Evolutionary conservation across 2,888 invertebrate genomes (phyloP).

Genomic region (Notodonta dromedarius): DNA sequence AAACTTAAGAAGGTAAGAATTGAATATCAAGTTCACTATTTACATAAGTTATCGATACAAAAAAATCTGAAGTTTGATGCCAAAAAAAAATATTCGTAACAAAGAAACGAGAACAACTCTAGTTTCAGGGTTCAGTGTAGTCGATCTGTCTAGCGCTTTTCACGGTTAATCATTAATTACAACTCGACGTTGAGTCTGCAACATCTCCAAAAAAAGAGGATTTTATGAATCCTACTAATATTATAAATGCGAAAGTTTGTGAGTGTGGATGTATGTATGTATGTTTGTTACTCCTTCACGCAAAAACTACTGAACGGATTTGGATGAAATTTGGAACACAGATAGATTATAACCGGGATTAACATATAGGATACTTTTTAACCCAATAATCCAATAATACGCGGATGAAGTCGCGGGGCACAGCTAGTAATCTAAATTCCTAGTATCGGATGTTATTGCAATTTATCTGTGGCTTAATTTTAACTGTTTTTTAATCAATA

Average conservation of each 20-base stretch:
- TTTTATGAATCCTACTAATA: neutral
- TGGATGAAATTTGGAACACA: too few relatives aligned
- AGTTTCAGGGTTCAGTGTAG: neutral
- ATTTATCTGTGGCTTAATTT: neutral
- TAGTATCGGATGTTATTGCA: neutral
- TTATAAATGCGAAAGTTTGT: too few relatives aligned
- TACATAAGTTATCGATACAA: neutral
- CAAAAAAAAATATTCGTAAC: neutral
- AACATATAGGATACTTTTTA: too few relatives aligned
- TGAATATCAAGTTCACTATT: too few relatives aligned
- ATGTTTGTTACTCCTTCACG: too few relatives aligned
- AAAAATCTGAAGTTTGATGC: neutral
- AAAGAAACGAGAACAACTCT: neutral
- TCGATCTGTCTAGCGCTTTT: neutral
- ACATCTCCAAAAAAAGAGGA: constrained; percentile 2
- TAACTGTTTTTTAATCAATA: neutral
- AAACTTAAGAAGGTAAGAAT: too few relatives aligned
- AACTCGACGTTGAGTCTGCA: neutral
- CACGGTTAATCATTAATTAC: neutral
- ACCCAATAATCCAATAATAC: too few relatives aligned
- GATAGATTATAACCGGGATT: too few relatives aligned
- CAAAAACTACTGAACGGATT: too few relatives aligned
- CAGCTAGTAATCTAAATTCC: neutral
- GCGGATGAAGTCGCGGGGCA: too few relatives aligned
- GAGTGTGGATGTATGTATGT: too few relatives aligned